Conservation (phyloP, 2,888 invertebrate genomes). For the Mythimna pallens region DNA sequence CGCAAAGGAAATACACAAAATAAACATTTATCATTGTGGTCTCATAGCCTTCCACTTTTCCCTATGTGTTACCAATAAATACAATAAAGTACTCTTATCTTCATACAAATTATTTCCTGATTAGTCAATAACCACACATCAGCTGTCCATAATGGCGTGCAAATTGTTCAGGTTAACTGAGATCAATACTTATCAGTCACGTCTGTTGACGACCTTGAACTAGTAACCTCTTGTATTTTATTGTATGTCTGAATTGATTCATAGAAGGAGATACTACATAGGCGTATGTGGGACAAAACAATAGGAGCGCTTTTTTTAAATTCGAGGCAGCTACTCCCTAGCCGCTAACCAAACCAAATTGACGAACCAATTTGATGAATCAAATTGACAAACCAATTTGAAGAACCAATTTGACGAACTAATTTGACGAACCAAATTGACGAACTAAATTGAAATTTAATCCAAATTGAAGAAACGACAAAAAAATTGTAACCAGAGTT, state of each 20-base stretch:
- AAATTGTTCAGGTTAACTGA: slow-evolving; percentile 42
- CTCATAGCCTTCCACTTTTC: background rate
- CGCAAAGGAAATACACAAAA: no score
- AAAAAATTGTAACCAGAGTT: no score
- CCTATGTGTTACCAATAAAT: background rate
- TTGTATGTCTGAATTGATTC: background rate
- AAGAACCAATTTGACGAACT: no score
- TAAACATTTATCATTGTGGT: background rate
- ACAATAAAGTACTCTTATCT: background rate
- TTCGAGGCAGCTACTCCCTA: background rate
- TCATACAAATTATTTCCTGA: slow-evolving; percentile 4
- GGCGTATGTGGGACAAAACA: background rate
- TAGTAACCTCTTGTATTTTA: slow-evolving; percentile 14
- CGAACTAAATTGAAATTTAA: no score
- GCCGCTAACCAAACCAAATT: background rate
- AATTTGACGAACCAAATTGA: no score
- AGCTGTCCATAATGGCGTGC: slow-evolving; percentile 22
- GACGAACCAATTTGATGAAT: background rate
- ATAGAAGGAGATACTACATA: background rate
- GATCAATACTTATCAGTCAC: slow-evolving; percentile 43
- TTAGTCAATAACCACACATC: background rate
- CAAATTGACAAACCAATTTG: no score
- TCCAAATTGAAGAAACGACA: no score
- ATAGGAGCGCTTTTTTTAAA: background rate
- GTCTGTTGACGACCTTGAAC: slow-evolving; percentile 35